Evolutionary conservation across 2,797 vertebrate species (phyloP), one percentile per base, ranked within the genome.

Genomic region (Ambastaia sidthimunki): DNA sequence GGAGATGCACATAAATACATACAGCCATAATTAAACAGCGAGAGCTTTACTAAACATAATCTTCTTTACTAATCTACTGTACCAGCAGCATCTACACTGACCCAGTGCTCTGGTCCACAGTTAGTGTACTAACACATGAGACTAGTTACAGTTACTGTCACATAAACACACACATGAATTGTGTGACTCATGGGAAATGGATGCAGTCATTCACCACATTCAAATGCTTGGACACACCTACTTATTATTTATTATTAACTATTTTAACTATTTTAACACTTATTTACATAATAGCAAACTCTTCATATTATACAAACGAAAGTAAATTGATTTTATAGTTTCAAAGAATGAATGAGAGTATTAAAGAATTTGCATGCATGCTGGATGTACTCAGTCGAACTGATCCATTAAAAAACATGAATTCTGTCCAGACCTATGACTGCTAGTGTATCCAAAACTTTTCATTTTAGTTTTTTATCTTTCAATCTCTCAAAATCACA

Each of bases 11-110:
- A 95, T 91, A 95, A 95, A 96, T 95, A 95, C 95, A 96, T 95
- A 96, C 94, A 96, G 93, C 93, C 93, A 95, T 96, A 96, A 97
- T 97, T 96, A 96, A 96, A 96, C 94, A 95, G 92, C 96, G 94
- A 96, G 93, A 93, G 95, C 93, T 96, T 97, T 96, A 96, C 91
- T 84, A 87, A 85, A 89, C 85, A 89, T 96, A 97, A 97, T 96
- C 95, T 95, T 90, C 90, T 92, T 93, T 89, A 91, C 91, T 97
- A 97, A 98, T 97, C 95, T 94, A 91, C 89, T 89, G 91, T 87
- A 90, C 90, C 92, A 93, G 72, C 47, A 80, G 68, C 77, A 66
- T 71, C 73, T 93, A 92, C 93, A 85, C 67, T 1, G 37, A 78
- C 92, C 92, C 34, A 34, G 13, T 54, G 54, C 68, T 28, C 25